Base-by-base conservation (phyloP, 2,113 vertebrate species). In the Epinephelus cyanopodus region DNA sequence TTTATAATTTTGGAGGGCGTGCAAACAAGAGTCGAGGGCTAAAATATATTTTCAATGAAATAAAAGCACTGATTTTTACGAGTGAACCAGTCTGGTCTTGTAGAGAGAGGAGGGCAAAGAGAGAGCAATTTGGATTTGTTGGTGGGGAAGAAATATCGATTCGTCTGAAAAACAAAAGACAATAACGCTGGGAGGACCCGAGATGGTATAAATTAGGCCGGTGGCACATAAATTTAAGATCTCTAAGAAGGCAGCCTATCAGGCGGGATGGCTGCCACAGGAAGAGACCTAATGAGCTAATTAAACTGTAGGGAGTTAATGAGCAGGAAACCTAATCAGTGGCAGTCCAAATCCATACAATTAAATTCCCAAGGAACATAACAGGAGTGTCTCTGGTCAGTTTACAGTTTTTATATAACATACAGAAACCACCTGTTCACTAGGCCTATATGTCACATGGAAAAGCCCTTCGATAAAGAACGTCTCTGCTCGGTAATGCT, bases 1-100 rank as follows among this genome's bases (percentile, higher is more conserved):
- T 91, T 88, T 91, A 81, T 73, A 87, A 64, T 87, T 45, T 90
- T 84, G 89, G 82, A 85, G 86, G 82, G 70, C 50, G 80, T 86
- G 91, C 82, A 89, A 89, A 88, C 74, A 84, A 88, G 84, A 86
- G 66, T 73, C 33, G 11, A 83, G 74, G 81, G 76, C 71, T 79
- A 80, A 91, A 84, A 86, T 39, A 50, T 61, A 66, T 77, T 66
- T 56, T 66, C 5, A 62, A n/a, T 29, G 18, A 90, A 85, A 87
- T 64, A 77, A 90, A 89, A 87, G 62, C 74, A 68, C 82, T 1
- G 17, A 81, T 85, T 82, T 37, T 84, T 23, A 79, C 77, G 74
- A 57, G 45, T 45, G 66, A 75, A 67, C 82, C 23, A 0, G 33
- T 70, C 42, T 64, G 6, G 50, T 29, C 74, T 64, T 45, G 58